phyloP scores from a whole-genome alignment of 2,113 vertebrate genomes.

The Cyprinus carpio region DNA sequence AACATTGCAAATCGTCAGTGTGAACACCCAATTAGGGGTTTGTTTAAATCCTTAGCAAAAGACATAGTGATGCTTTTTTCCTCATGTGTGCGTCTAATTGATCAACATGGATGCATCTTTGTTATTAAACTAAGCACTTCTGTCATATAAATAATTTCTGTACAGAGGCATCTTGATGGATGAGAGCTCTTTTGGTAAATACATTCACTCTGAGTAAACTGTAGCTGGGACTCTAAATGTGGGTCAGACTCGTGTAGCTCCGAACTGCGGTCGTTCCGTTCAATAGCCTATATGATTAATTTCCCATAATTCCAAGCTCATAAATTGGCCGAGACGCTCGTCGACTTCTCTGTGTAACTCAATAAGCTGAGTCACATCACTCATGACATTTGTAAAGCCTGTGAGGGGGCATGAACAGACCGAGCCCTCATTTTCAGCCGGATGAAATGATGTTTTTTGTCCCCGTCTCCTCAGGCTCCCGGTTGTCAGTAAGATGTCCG shows the following conservation, averaged over 20 bases:
- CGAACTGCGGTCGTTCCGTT: not conserved
- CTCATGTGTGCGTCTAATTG: not conserved
- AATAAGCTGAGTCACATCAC: constrained; percentile 6
- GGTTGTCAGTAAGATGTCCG: not conserved
- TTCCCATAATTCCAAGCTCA: not conserved
- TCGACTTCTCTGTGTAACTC: not conserved
- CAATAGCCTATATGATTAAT: not conserved
- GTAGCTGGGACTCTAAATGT: not conserved
- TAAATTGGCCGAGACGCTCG: not conserved
- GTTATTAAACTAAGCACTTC: not conserved
- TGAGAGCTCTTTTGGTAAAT: not conserved
- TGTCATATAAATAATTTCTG: not conserved
- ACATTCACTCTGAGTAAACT: too few species aligned
- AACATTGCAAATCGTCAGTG: not conserved
- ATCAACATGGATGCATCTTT: not conserved
- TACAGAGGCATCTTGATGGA: not conserved
- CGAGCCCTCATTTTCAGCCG: constrained; percentile 1
- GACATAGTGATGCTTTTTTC: not conserved
- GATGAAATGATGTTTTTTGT: not conserved
- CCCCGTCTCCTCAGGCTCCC: not conserved
- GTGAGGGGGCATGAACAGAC: not conserved
- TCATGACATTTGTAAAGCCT: not conserved
- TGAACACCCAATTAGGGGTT: not conserved
- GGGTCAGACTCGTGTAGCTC: constrained; percentile 5
- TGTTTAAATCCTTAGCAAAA: not conserved